Evolutionary conservation across 1,140 invertebrate species (phyloP).

Genomic region (Cydia strobilella): DNA sequence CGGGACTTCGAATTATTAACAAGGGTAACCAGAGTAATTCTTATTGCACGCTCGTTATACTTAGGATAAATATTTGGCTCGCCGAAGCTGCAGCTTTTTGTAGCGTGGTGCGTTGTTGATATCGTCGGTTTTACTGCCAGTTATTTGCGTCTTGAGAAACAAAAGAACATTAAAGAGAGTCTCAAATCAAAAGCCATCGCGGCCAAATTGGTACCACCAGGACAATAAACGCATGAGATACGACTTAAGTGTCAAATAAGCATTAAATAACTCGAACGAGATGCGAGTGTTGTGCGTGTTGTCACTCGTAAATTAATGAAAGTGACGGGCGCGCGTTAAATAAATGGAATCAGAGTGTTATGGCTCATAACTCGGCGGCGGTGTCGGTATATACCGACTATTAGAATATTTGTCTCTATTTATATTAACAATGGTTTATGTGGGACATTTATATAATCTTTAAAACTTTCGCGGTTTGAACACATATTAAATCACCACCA

Average conservation of each 20-base stretch:
- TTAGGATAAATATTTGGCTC: conserved; percentile 29
- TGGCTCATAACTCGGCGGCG: conserved; percentile 64
- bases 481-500: too few relatives aligned
- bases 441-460: conserved; percentile 20
- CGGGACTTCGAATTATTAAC: conserved; percentile 65
- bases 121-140: conserved; percentile 41
- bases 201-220: conserved; percentile 52
- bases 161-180: conserved; percentile 40
- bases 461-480: too few relatives aligned
- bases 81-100: conserved; percentile 9
- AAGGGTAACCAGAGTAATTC: conserved; percentile 40
- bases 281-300: conserved; percentile 58
- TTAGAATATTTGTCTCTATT: conserved; percentile 22
- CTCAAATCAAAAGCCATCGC: conserved; percentile 48
- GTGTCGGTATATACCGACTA: conserved; percentile 42
- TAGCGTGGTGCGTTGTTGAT: conserved; percentile 39
- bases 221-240: conserved; percentile 56
- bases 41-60: conserved; percentile 26
- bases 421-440: conserved; percentile 28
- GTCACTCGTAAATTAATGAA: conserved; percentile 76
- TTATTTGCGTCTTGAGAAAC: conserved; percentile 33
- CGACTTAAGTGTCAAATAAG: conserved; percentile 70
- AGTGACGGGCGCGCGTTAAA: conserved; percentile 59
- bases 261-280: conserved; percentile 70
- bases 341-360: conserved; percentile 75